Evolutionary conservation across 2,888 invertebrate genomes (phyloP).

Genomic region (Amphipoea oculea): DNA sequence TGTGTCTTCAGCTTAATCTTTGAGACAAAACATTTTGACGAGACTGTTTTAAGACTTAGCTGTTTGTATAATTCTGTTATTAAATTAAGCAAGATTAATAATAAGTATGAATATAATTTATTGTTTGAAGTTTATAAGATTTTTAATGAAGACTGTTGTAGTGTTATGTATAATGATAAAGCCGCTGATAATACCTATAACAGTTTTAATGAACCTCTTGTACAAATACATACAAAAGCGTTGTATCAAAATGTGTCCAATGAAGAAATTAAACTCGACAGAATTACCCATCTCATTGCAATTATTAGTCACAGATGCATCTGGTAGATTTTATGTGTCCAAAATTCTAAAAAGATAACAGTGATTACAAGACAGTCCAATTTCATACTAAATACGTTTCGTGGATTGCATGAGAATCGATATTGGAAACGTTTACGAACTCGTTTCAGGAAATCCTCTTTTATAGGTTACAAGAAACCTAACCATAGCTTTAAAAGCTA

Average conservation of each 20-base stretch:
- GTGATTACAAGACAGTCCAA: not conserved
- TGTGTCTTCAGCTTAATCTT: slow-evolving; percentile 28
- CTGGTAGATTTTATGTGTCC: not conserved
- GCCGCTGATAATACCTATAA: not conserved
- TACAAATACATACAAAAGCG: not conserved
- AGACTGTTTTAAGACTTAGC: not conserved
- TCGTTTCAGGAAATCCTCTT: not conserved
- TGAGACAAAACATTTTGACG: slow-evolving; percentile 19
- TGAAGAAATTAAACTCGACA: not conserved
- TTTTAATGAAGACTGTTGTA: not conserved
- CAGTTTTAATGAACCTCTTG: not conserved
- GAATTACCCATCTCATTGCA: not conserved
- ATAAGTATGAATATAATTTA: not conserved
- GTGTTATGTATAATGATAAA: not conserved
- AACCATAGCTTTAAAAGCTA: not conserved
- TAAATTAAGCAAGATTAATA: slow-evolving; percentile 8
- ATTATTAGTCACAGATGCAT: not conserved
- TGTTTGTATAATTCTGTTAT: slow-evolving; percentile 28
- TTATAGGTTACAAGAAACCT: slow-evolving; percentile 19
- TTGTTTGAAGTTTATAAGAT: slow-evolving; percentile 6
- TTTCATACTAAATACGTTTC: not conserved
- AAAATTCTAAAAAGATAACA: not conserved
- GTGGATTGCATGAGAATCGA: not conserved
- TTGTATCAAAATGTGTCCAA: not conserved
- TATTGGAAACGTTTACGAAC: not conserved